Conservation (phyloP, 2,888 invertebrate species). For the Dasypolia templi region DNA sequence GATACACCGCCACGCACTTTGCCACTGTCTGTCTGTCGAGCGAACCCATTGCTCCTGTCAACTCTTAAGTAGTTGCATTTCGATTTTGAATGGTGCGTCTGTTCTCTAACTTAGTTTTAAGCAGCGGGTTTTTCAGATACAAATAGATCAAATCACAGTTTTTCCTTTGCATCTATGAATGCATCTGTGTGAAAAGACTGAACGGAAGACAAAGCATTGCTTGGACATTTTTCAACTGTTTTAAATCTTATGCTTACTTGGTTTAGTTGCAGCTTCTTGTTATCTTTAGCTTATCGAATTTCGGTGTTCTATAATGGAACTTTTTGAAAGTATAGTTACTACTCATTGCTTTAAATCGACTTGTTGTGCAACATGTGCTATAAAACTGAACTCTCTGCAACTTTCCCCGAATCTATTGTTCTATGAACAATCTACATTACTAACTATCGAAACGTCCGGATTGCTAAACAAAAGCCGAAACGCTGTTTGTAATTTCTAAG, state of each 20-base stretch:
- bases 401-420: slow-evolving; percentile 59
- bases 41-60: background rate
- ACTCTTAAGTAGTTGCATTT: slow-evolving; percentile 3
- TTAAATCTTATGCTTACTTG: background rate
- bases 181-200: background rate
- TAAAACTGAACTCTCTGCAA: slow-evolving; percentile 14
- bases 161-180: background rate
- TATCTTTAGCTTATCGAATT: background rate
- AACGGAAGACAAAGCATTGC: background rate
- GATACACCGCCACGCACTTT: slow-evolving; percentile 29
- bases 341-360: background rate
- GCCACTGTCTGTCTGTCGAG: slow-evolving; percentile 14
- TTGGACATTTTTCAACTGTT: background rate
- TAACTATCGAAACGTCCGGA: slow-evolving; percentile 61
- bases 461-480: slow-evolving; percentile 57
- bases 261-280: background rate
- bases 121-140: background rate
- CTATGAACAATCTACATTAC: slow-evolving; percentile 49
- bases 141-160: background rate
- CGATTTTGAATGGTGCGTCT: background rate
- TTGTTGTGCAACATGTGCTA: slow-evolving; percentile 30
- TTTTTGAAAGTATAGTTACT: background rate
- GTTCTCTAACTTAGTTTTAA: background rate
- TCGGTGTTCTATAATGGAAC: background rate
- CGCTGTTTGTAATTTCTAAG: slow-evolving; percentile 33